Evolutionary conservation across 1,140 invertebrate genomes (phyloP).

Genomic region (Harpegnathos saltator): DNA sequence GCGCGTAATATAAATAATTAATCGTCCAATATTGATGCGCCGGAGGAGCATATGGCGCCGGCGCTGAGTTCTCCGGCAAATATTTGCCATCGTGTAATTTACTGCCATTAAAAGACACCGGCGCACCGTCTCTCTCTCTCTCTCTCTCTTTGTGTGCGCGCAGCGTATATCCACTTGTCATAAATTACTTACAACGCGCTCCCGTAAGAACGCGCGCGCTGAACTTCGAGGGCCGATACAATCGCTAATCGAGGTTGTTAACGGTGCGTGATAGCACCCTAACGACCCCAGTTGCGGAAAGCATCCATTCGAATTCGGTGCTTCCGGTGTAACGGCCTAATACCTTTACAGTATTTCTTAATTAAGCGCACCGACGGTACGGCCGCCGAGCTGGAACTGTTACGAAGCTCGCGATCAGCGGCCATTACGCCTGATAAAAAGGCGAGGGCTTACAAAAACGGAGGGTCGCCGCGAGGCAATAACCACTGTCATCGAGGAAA

Average conservation of each 20-base stretch:
- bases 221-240: slow-evolving; percentile 60
- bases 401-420: slow-evolving; percentile 31
- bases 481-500: slow-evolving; percentile 7
- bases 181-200: slow-evolving; percentile 53
- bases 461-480: background rate
- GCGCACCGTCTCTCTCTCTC: too few species aligned
- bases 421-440: slow-evolving; percentile 31
- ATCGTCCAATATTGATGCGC: slow-evolving; percentile 67
- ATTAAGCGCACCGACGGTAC: slow-evolving; percentile 55
- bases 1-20: slow-evolving; percentile 59
- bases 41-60: slow-evolving; percentile 14
- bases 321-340: slow-evolving; percentile 62
- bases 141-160: too few species aligned
- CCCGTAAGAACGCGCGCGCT: slow-evolving; percentile 32
- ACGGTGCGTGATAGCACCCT: slow-evolving; percentile 66
- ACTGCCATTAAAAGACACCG: slow-evolving; percentile 54
- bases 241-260: slow-evolving; percentile 68
- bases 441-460: background rate
- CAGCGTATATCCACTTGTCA: slow-evolving; percentile 47
- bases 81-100: slow-evolving; percentile 56
- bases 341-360: slow-evolving; percentile 69
- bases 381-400: slow-evolving; percentile 28
- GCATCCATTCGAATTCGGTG: slow-evolving; percentile 74
- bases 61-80: slow-evolving; percentile 37
- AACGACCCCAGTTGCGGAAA: slow-evolving; percentile 70